Evolutionary conservation across 2,797 vertebrate species (phyloP), one percentile per base, ranked within the genome.

Genomic region (Anisognathus igniventris): DNA sequence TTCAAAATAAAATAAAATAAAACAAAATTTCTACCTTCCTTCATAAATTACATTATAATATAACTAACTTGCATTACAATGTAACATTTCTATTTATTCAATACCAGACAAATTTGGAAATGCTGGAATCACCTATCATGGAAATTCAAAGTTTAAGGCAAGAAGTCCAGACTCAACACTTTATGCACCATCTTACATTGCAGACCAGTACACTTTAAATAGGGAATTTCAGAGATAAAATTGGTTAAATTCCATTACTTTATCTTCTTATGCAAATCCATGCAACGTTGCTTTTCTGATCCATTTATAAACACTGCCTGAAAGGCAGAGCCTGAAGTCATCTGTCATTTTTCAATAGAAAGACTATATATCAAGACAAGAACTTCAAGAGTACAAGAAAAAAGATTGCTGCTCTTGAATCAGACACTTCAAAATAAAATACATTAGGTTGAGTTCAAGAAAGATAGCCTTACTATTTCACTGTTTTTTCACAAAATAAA

Each of bases 301-400:
- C 82, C 56, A 86, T 90, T 95, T 96, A 84, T 86, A 96, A 95
- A 94, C 68, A 88, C 42, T 83, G 70, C 37, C 37, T 84, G 82
- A 70, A 78, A 92, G 37, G 44, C 35, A 94, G 60, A 76, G 44
- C 64, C 65, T 92, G 70, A 93, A 93, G 70, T 81, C 78, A 91
- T 88, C 84, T 89, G 61, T 92, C 92, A 93, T 68, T 93, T 88
- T 76, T 87, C 88, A 90, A 91, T 22, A 88, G 37, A 71, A 94
- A 88, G 77, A 82, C 51, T 21, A 88, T 92, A 86, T 86, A 93
- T 90, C 77, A 88, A 78, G 90, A 90, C 21, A 67, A 86, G 61
- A 90, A 48, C 54, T 83, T 57, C 35, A 81, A 76, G 60, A 62
- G 22, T 70, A 61, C 23, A 67, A 79, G 67, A 45, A 66, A 78